Percentiles rank a stretch among this genome's conserved stretches.
Evolutionary conservation across 1,140 invertebrate genomes (phyloP).

Genomic region (Lordiphosa stackelbergi): DNA sequence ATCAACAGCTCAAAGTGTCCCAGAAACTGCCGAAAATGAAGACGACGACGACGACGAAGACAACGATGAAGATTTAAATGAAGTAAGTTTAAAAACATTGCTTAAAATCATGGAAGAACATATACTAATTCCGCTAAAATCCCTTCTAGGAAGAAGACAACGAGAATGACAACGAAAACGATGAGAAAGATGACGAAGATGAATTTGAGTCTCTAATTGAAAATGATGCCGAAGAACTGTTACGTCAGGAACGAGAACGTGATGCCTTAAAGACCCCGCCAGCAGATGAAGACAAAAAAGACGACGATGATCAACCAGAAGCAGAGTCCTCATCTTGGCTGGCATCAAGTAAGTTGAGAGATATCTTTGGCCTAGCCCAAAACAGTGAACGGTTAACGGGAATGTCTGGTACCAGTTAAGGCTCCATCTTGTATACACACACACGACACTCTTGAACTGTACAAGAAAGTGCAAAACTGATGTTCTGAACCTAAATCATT

Average conservation of each 20-base stretch:
- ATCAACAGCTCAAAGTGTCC: slow-evolving; percentile 31
- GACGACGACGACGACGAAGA: slow-evolving; percentile 15
- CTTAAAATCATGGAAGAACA: no score
- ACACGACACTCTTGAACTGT: slow-evolving; percentile 38
- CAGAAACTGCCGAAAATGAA: slow-evolving; percentile 26
- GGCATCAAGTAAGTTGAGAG: slow-evolving; percentile 67
- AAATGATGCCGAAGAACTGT: slow-evolving; percentile 70
- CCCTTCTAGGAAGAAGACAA: no score
- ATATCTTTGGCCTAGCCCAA: neutral
- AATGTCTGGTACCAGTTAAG: slow-evolving; percentile 3
- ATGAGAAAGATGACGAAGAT: slow-evolving; percentile 31
- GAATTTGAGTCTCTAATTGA: slow-evolving; percentile 68
- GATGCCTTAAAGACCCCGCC: slow-evolving; percentile 19
- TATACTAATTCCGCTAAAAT: no score
- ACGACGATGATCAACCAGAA: slow-evolving; percentile 54
- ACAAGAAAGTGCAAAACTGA: slow-evolving; percentile 76
- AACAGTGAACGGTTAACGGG: slow-evolving; percentile 48
- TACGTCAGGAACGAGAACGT: slow-evolving; percentile 47
- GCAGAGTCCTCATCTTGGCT: slow-evolving; percentile 65
- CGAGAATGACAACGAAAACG: no score
- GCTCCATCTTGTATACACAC: slow-evolving; percentile 31
- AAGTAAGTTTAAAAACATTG: neutral
- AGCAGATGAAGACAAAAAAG: slow-evolving; percentile 31
- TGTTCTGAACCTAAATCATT: slow-evolving; percentile 64
- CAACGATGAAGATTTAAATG: neutral